Evolutionary conservation across 2,797 vertebrate species (phyloP).

Genomic region (Enteromius fasciolatus): DNA sequence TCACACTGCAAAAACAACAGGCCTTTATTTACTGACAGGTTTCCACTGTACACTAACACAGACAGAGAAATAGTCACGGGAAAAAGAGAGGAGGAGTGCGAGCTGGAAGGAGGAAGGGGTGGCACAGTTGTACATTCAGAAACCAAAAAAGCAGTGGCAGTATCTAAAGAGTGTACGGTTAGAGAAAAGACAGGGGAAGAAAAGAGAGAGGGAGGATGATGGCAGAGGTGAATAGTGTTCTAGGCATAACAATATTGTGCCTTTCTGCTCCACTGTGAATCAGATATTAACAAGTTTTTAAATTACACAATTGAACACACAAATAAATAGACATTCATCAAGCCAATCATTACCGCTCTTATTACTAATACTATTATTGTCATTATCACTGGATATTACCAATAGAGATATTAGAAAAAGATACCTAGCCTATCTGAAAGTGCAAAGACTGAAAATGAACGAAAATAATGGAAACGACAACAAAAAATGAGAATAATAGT

Average conservation of each 20-base stretch:
- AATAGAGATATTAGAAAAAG: slow-evolving; percentile 62
- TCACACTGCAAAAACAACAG: slow-evolving; percentile 83
- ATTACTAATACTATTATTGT: slow-evolving; percentile 71
- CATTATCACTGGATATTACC: slow-evolving; percentile 62
- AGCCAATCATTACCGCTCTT: slow-evolving; percentile 79
- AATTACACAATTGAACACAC: slow-evolving; percentile 83
- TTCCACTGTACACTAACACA: slow-evolving; percentile 85
- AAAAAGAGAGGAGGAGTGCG: slow-evolving; percentile 59
- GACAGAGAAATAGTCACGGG: slow-evolving; percentile 81
- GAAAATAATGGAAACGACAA: slow-evolving; percentile 57
- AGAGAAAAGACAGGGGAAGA: slow-evolving; percentile 61
- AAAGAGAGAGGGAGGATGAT: slow-evolving; percentile 34
- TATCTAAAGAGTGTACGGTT: slow-evolving; percentile 40
- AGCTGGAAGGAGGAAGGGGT: slow-evolving; percentile 44
- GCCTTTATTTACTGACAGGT: slow-evolving; percentile 82
- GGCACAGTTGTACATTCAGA: slow-evolving; percentile 55
- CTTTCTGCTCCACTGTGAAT: slow-evolving; percentile 75
- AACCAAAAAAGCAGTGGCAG: slow-evolving; percentile 55
- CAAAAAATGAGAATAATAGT: slow-evolving; percentile 65
- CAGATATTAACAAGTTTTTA: slow-evolving; percentile 77
- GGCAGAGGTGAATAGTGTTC: slow-evolving; percentile 56
- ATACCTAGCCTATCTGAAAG: slow-evolving; percentile 65
- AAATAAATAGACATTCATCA: slow-evolving; percentile 83
- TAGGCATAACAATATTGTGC: slow-evolving; percentile 76
- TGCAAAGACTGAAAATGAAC: slow-evolving; percentile 70